Base-by-base conservation (phyloP, 2,888 invertebrate species). In the Pherbina coryleti region DNA sequence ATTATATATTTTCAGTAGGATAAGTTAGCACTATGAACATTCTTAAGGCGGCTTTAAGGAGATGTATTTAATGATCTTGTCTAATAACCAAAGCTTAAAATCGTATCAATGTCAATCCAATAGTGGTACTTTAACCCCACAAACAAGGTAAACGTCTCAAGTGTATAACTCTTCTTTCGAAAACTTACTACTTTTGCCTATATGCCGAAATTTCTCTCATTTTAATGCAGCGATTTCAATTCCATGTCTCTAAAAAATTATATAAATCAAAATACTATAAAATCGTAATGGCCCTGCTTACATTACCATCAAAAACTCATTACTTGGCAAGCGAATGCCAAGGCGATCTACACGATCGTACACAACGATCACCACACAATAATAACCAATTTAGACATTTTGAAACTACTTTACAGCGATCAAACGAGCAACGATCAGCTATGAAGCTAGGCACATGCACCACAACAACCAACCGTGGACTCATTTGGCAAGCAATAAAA, bases 311-410 rank as follows among this genome's bases (percentile, higher is more conserved):
- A 55, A 66, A 67, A 67, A 55, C 22, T 17, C 75, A 75, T 75
- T 57, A 66, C 22, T 64, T 31, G 17, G 28, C 55, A 11, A 75
- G 51, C 49, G 5, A 11, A 19, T 19, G 19, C 31, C n/a, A 22
- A 31, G 55, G 44, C 72, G 22, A 74, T 31, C 49, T 5, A 28
- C 44, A 51, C 34, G 66, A 72, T 57, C 71, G 34, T 19, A 51
- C 51, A 4, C 73, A 19, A 37, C 34, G 60, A 60, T 60, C 72
- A 60, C 14, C 55, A 31, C 19, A 22, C 55, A 44, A 55, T 75
- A 66, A 75, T 55, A 75, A 67, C 75, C 75, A 67, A 75, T 75
- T 75, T 75, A 75, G 75, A 75, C 75, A 75, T 75, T 75, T 75
- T 22, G 22, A 75, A 66, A 53, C 31, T 51, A 75, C 66, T 64